These are phyloP conservation scores for Holocentrus rufus DNA, from an alignment of 2,797 vertebrate species.

Conservation along the genomic window DNA sequence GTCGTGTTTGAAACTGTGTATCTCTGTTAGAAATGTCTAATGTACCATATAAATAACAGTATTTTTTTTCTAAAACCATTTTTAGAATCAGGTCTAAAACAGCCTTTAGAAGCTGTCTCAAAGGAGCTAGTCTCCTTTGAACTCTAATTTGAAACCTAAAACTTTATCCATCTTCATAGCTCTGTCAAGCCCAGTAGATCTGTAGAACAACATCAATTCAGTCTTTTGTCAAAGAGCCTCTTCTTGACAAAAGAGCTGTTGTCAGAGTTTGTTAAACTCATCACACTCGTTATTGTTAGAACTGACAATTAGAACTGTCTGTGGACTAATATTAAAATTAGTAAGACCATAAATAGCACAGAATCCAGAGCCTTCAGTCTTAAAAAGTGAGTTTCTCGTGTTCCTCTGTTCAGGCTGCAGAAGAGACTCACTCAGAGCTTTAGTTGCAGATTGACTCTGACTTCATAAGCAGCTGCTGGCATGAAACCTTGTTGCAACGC, in stretches of 20 bases:
- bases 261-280: not conserved
- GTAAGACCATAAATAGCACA: too few relatives aligned
- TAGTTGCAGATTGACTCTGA: constrained; percentile 26
- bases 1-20: not conserved
- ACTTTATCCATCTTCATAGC: not conserved
- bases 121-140: not conserved
- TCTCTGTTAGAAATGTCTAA: constrained; percentile 10
- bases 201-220: not conserved
- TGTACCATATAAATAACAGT: not conserved
- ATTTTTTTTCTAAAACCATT: not conserved
- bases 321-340: too few relatives aligned
- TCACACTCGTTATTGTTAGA: not conserved
- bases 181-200: not conserved
- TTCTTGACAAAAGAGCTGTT: not conserved
- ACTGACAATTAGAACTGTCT: not conserved
- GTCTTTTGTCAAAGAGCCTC: not conserved
- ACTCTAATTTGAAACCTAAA: not conserved
- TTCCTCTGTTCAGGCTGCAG: not conserved
- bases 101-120: constrained; percentile 2
- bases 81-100: not conserved
- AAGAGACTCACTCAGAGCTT: not conserved
- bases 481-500: constrained; percentile 3
- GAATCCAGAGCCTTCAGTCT: too few relatives aligned
- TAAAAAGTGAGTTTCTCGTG: not conserved
- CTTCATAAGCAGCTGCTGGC: constrained; percentile 12